Percentiles rank a stretch among this genome's conserved stretches.
Evolutionary conservation across 2,113 vertebrate genomes (phyloP).

Genomic region (Apteryx owenii): DNA sequence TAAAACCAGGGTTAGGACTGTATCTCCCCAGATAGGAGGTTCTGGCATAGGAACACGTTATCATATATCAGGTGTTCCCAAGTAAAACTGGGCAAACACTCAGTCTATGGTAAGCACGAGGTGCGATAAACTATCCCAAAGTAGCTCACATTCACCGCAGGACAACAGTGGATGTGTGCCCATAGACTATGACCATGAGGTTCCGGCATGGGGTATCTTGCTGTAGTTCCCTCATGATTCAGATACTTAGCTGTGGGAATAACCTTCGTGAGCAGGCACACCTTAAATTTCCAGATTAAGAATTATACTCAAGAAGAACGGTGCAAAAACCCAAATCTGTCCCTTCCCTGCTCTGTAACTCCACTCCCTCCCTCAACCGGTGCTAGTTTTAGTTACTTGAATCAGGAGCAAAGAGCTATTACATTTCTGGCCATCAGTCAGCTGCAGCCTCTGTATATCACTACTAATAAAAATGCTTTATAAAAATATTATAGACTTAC

Average conservation of each 20-base stretch:
- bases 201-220: neutral
- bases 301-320: neutral
- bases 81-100: neutral
- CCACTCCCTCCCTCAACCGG: neutral
- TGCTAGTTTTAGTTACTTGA: neutral
- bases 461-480: neutral
- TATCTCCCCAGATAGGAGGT: neutral
- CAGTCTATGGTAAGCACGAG: neutral
- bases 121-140: neutral
- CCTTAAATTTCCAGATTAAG: neutral
- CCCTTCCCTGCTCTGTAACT: neutral
- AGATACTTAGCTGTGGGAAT: neutral
- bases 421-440: neutral
- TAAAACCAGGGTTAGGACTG: neutral
- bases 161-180: neutral
- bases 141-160: neutral
- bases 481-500: neutral
- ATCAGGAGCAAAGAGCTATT: neutral
- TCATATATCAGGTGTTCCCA: rapidly evolving
- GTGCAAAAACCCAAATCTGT: neutral
- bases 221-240: neutral
- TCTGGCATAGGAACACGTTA: neutral
- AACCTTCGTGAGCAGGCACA: neutral
- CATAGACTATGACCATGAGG: rapidly evolving
- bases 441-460: neutral